phyloP scores from a whole-genome alignment of 2,888 invertebrate species.

The Phaonia tiefii region DNA sequence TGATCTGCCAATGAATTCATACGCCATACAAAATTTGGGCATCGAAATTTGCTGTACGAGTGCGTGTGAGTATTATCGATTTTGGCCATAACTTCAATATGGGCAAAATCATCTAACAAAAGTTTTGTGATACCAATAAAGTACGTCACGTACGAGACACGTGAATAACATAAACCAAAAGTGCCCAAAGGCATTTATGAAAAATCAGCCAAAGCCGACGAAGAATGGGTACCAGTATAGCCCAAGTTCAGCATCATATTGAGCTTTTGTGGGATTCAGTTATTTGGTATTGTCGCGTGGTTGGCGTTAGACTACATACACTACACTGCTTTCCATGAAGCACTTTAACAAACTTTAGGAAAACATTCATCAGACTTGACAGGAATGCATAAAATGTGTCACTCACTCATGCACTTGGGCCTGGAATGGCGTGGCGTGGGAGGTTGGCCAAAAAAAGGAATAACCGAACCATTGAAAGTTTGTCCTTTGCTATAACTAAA shows the following conservation, averaged over 20 bases:
- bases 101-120: constrained; percentile 54
- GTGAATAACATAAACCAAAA: constrained; percentile 62
- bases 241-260: not conserved
- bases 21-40: too few species aligned
- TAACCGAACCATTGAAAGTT: constrained; percentile 32
- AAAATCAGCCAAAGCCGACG: constrained; percentile 60
- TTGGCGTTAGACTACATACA: constrained; percentile 30
- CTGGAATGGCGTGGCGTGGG: not conserved
- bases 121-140: constrained; percentile 61
- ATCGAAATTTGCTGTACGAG: constrained; percentile 1
- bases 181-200: constrained; percentile 66
- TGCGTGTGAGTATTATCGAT: not conserved
- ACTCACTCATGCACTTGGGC: constrained; percentile 55
- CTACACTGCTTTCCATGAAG: constrained; percentile 29
- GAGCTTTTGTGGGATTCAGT: constrained; percentile 42
- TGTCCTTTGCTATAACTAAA: not conserved
- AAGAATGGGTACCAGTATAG: constrained; percentile 4
- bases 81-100: constrained; percentile 42
- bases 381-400: constrained; percentile 64
- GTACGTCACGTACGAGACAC: constrained; percentile 64
- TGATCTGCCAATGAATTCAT: constrained; percentile 48
- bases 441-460: not conserved
- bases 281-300: constrained; percentile 44
- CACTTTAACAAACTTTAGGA: constrained; percentile 35
- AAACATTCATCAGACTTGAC: constrained; percentile 64